Evolutionary conservation across 2,113 vertebrate species (phyloP), one percentile per base, ranked within the genome.

Genomic region (Amazona vittata): DNA sequence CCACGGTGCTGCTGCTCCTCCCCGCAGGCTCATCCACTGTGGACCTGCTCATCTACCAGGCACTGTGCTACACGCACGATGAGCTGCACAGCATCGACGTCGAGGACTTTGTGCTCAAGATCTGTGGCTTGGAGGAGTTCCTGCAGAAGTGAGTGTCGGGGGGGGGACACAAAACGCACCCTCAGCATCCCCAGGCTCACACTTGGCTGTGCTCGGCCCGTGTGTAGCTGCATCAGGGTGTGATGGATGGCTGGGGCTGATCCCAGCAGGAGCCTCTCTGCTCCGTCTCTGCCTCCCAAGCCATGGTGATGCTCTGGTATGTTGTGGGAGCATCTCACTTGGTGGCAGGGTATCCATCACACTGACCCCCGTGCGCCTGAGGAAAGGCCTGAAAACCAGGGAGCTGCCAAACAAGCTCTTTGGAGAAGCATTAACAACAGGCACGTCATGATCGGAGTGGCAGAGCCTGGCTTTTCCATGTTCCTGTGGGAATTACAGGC

Each of bases 1-100:
- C 95, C 60, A 86, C 4, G 5, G 2, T 0, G 9, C 43, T 63
- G 20, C 59, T 19, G 24, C 65, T 18, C 31, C 15, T 55, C 65
- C 67, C 57, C 6, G 0, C 86, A 99, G 99, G 99, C 47, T 99
- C 99, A 12, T 99, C 99, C 90, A 99, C 99, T 0, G 98, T 99
- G 43, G 99, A 99, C 95, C 97, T 99, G 96, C 98, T 99, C 52
- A 99, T 99, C 96, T 98, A 99, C 88, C 99, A 99, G 98, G 99
- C 99, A 0, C 97, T 99, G 87, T 99, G 99, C 90, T 99, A 99
- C 74, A 98, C 99, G 25, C 98, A 99, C 16, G 99, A 99, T 0
- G 98, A 99, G 59, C 98, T 99, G 90, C 97, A 97, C 33, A 73
- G 97, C 16, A 68, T 99, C 11, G 98, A 99, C 0, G 98, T 99